Conservation (phyloP, 2,113 vertebrate genomes). For the Microcebus murinus region DNA sequence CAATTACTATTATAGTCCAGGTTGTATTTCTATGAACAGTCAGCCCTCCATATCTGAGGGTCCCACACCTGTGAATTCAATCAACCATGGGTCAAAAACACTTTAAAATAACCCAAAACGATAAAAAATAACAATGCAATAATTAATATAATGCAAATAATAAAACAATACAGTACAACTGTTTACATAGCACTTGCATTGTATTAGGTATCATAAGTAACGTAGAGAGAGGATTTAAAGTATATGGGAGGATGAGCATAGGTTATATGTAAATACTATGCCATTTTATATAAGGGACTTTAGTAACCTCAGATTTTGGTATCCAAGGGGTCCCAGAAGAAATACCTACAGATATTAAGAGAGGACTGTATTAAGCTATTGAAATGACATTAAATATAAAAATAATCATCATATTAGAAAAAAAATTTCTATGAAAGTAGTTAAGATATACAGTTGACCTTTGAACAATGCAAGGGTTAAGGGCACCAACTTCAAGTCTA, state of each 20-base stretch:
- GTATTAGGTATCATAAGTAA: background rate
- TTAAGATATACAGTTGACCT: background rate
- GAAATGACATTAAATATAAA: slow-evolving; percentile 25
- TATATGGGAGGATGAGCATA: background rate
- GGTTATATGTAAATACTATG: background rate
- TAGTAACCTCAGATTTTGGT: background rate
- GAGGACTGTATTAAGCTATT: background rate
- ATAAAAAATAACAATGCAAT: background rate
- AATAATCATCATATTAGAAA: slow-evolving; percentile 17
- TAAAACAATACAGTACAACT: background rate
- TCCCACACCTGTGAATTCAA: background rate
- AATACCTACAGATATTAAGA: background rate
- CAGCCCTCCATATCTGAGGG: background rate
- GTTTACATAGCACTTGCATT: background rate
- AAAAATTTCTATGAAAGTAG: background rate
- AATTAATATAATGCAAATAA: background rate
- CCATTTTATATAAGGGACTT: background rate
- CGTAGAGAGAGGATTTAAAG: background rate
- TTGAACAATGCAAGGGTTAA: background rate
- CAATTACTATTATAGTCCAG: slow-evolving; percentile 19
- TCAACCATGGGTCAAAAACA: background rate
- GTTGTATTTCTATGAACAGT: slow-evolving; percentile 17
- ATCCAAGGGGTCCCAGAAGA: background rate
- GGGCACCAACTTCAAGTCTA: background rate
- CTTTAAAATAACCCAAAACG: background rate